Evolutionary conservation across 2,888 invertebrate species (phyloP).

Genomic region (Oligia fasciuncula): DNA sequence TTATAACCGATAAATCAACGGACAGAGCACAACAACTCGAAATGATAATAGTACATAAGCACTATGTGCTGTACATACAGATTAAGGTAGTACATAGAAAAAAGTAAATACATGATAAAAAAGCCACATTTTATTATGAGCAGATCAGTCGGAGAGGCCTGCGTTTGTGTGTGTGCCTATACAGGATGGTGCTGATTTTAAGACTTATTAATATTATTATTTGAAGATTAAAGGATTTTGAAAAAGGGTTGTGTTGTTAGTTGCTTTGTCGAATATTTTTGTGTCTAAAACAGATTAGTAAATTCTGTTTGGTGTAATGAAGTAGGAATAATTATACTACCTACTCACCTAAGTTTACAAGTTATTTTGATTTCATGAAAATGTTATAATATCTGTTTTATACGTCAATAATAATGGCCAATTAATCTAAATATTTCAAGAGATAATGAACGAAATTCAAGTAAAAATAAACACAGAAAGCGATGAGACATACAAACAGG

Average conservation of each 20-base stretch:
- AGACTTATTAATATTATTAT: conserved; percentile 54
- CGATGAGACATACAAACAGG: neutral
- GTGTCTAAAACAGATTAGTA: neutral
- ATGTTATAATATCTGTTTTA: neutral
- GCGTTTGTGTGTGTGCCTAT: conserved; percentile 78
- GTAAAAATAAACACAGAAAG: neutral
- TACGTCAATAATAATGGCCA: neutral
- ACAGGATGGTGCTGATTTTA: conserved; percentile 75
- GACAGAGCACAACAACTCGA: conserved; percentile 64
- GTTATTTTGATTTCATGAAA: neutral
- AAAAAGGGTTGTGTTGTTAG: neutral
- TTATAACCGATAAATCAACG: conserved; percentile 65
- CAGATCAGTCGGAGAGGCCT: conserved; percentile 81
- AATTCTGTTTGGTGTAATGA: neutral
- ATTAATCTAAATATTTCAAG: neutral
- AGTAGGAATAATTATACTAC: neutral
- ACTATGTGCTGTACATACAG: conserved; percentile 74
- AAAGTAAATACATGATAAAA: conserved; percentile 89
- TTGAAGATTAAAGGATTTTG: conserved; percentile 15
- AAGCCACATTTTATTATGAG: conserved; percentile 90
- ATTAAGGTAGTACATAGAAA: conserved; percentile 86
- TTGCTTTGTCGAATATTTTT: neutral
- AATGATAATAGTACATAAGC: conserved; percentile 66
- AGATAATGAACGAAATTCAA: neutral
- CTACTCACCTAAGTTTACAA: neutral